Evolutionary conservation across 2,797 vertebrate genomes (phyloP).

Genomic region (Tympanoctomys barrerae): DNA sequence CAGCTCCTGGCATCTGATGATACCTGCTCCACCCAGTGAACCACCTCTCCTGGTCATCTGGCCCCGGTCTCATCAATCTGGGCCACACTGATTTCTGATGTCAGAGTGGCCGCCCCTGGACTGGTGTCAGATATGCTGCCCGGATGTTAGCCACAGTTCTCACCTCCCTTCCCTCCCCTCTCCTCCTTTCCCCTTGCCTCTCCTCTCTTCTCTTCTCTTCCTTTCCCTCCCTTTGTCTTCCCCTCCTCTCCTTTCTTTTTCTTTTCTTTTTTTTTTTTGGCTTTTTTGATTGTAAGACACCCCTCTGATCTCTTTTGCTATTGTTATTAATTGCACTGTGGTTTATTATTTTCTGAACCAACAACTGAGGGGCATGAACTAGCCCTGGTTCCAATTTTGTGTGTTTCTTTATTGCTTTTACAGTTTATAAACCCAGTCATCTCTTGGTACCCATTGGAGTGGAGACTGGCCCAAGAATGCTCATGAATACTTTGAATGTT

Average conservation of each 20-base stretch:
- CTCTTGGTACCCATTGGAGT: too few species aligned
- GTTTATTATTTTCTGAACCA: not conserved
- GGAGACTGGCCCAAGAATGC: not conserved
- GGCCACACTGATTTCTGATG: constrained; percentile 51
- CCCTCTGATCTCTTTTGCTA: not conserved
- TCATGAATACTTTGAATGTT: not conserved
- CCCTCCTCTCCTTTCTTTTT: not conserved
- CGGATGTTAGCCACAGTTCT: constrained; percentile 28
- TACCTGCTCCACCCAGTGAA: not conserved
- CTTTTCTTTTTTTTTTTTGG: not conserved
- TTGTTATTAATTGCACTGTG: not conserved
- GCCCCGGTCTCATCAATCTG: constrained; percentile 33
- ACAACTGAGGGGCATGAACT: not conserved
- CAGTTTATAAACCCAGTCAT: not conserved
- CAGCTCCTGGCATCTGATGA: not conserved
- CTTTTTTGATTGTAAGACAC: not conserved
- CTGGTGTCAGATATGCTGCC: constrained; percentile 77
- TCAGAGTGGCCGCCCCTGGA: constrained; percentile 31
- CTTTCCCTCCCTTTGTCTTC: not conserved
- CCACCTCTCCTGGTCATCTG: constrained; percentile 8
- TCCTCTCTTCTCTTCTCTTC: not conserved
- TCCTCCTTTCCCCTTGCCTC: not conserved
- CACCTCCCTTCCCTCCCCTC: rapidly evolving
- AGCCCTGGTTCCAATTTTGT: not conserved
- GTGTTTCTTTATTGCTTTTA: not conserved